Base-by-base conservation (phyloP, 2,797 vertebrate species). In the Coregonus sp. region DNA sequence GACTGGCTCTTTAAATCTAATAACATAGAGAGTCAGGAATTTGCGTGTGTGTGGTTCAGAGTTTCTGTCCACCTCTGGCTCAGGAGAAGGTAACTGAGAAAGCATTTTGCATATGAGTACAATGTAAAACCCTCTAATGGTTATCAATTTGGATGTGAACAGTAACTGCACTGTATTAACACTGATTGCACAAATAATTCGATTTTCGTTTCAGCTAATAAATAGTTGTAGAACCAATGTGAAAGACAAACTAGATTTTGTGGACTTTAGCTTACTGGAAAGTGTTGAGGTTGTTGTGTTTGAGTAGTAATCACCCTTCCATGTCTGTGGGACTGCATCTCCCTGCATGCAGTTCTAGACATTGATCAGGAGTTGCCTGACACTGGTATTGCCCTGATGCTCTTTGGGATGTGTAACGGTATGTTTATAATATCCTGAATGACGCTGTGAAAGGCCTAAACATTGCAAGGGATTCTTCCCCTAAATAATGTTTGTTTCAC, bases 21-120 rank as follows among this genome's bases (percentile, higher is more conserved):
- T 59, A 59, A 20, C 6, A n/a, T n/a, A 59, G 18, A 59, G 56
- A 73, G 75, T 81, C 70, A 63, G 70, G 73, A 72, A 47, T 66
- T 73, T 72, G 4, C 11, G 25, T 61, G 15, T n/a, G 63, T 33
- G 16, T 31, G 12, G 47, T 47, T 35, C 4, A 72, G 40, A 31
- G 5, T 29, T 29, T 33, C 20, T 16, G 1, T 73, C 9, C 5
- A 47, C 1, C 78, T 20, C 61, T 75, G 40, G 1, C 50, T 5
- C 47, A 18, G 31, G 25, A 50, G 20, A 31, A 73, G 20, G 52
- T 35, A 33, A 73, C 16, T 16, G 15, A 31, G n/a, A 72, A 59
- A 73, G 31, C 4, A 29, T 68, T 14, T 68, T 35, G 29, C 4
- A 68, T 16, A 14, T 69, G 14, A 18, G 33, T n/a, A 69, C 29